Conservation (phyloP, 2,113 vertebrate genomes). For the Larimichthys polyactis region DNA sequence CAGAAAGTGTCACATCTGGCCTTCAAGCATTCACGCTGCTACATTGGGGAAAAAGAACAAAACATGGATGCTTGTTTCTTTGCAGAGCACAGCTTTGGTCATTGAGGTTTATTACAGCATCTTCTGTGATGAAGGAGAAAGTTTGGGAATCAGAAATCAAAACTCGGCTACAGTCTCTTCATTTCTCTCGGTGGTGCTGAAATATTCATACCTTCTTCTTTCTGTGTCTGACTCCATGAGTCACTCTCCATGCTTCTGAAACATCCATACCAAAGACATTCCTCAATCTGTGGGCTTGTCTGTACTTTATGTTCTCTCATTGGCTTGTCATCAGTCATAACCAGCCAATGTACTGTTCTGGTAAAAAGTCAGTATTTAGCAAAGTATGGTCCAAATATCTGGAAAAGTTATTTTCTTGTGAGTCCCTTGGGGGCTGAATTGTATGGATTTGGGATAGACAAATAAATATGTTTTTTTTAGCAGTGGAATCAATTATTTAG, state of each 20-base stretch:
- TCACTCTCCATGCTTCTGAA: not conserved
- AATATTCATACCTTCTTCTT: not conserved
- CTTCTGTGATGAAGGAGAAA: not conserved
- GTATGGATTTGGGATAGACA: not conserved
- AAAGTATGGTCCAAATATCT: not conserved
- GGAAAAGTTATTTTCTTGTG: not conserved
- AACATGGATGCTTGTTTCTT: not conserved
- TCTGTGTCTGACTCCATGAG: not conserved
- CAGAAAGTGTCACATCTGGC: not conserved
- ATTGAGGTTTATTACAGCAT: not conserved
- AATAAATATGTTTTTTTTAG: no score
- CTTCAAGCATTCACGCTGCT: not conserved
- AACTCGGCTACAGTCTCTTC: not conserved
- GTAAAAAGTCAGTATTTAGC: not conserved
- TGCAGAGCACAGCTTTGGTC: not conserved
- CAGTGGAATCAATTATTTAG: no score
- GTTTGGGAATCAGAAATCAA: not conserved
- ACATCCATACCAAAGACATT: not conserved
- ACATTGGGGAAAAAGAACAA: not conserved
- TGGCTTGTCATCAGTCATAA: not conserved
- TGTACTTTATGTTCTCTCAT: not conserved
- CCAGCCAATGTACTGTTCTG: not conserved
- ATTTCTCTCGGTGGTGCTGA: not conserved
- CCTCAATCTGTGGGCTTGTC: not conserved
- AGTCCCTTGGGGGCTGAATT: not conserved